A percentile compares a stretch with the other conserved stretches of the same genome.
Conservation (phyloP, 2,797 vertebrate species). For the Bufotes viridis region DNA sequence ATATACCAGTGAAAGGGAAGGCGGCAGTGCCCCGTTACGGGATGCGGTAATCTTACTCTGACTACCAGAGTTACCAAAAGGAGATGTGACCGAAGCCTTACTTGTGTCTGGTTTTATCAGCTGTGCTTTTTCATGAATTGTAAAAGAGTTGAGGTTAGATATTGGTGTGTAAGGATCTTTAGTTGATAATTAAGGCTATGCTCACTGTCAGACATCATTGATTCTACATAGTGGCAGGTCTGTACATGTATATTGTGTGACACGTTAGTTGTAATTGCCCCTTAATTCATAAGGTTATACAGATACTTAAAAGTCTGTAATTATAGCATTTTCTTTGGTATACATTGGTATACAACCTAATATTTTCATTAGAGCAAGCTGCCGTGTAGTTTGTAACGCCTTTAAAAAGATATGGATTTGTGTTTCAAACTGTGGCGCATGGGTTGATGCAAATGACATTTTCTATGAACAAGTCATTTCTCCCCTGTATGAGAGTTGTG, state of each 20-base stretch:
- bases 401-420: slow-evolving; percentile 38
- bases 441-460: slow-evolving; percentile 35
- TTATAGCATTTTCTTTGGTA: neutral
- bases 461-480: slow-evolving; percentile 49
- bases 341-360: neutral
- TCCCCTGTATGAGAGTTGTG: slow-evolving; percentile 18
- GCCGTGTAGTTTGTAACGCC: slow-evolving; percentile 13
- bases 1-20: too few species aligned
- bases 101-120: neutral
- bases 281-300: neutral
- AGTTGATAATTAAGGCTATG: neutral
- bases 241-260: neutral
- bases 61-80: too few species aligned
- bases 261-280: slow-evolving; percentile 8
- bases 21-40: too few species aligned
- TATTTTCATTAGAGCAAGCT: slow-evolving; percentile 16
- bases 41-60: too few species aligned
- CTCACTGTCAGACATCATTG: neutral
- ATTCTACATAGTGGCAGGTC: neutral
- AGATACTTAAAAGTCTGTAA: neutral
- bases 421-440: slow-evolving; percentile 19
- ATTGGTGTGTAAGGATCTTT: neutral
- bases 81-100: too few species aligned
- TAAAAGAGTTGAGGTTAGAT: neutral
- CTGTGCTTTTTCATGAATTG: neutral